Base-by-base conservation (phyloP, 1,140 invertebrate genomes). In the Patella vulgata region DNA sequence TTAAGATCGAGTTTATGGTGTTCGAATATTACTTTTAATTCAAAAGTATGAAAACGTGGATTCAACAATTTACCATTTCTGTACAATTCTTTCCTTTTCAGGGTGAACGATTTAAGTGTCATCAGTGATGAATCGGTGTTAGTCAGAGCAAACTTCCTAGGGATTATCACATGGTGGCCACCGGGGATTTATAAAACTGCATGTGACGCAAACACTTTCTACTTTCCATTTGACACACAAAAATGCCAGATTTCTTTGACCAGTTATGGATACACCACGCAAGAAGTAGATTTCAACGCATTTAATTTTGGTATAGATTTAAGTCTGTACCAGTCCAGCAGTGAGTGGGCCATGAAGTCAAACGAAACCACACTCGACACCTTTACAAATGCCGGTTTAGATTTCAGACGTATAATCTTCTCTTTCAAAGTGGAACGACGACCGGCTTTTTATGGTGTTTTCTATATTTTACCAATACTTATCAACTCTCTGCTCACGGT, bases 241-340 rank as follows among this genome's bases (percentile, higher is more conserved):
- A 94, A 92, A 27, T 98, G 95, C 84, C 92, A 93, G 83, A 95
- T 97, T 92, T 95, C 95, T 84, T 96, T 97, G 73, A 95, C 95
- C 2, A 96, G 93, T 0, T 98, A 96, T 95, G 96, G 93, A 0
- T 98, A 97, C 81, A 63, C 48, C n/a, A 44, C 57, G 21, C 42
- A 59, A 11, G 57, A 55, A 12, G 43, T 61, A 5, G n/a, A n/a
- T n/a, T n/a, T n/a, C n/a, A n/a, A n/a, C n/a, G n/a, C n/a, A n/a
- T n/a, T n/a, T n/a, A n/a, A n/a, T n/a, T n/a, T n/a, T n/a, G n/a
- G n/a, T n/a, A n/a, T n/a, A n/a, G n/a, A n/a, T n/a, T n/a, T n/a
- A n/a, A n/a, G n/a, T n/a, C n/a, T n/a, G n/a, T n/a, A n/a, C n/a
- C n/a, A n/a, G n/a, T n/a, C n/a, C n/a, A n/a, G n/a, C n/a, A n/a